A percentile compares a stretch with the other conserved stretches of the same genome.
Conservation (phyloP, 2,797 vertebrate species). For the Darevskia mixta region DNA sequence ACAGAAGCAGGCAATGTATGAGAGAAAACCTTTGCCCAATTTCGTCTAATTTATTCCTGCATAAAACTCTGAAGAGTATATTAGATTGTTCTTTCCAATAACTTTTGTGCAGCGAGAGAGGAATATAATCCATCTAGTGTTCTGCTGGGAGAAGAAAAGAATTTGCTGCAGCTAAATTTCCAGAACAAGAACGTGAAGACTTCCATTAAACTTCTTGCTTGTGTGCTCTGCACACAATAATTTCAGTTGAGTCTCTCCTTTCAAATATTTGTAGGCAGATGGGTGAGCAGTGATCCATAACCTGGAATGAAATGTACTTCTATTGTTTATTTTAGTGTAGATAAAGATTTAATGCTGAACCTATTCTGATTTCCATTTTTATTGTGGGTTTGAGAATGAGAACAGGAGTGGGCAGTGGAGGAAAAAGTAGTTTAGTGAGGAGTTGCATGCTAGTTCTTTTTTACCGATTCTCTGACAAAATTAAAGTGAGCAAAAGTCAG, state of each 20-base stretch:
- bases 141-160: neutral
- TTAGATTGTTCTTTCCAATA: neutral
- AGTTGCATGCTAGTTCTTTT: neutral
- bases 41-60: neutral
- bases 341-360: neutral
- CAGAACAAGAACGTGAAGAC: neutral
- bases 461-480: neutral
- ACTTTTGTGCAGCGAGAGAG: neutral
- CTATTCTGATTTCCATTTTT: neutral
- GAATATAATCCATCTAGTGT: neutral
- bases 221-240: neutral
- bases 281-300: neutral
- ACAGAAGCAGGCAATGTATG: neutral
- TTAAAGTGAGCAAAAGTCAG: neutral
- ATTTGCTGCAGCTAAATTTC: neutral
- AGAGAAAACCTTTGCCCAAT: neutral
- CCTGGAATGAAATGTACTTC: neutral
- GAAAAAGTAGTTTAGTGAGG: neutral
- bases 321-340: neutral
- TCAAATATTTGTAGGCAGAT: neutral
- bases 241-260: neutral
- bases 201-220: neutral
- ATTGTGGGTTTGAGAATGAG: neutral
- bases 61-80: fast-evolving
- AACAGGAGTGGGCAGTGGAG: neutral